Base-by-base conservation (phyloP, 2,888 invertebrate genomes). In the Phytoseiulus persimilis region DNA sequence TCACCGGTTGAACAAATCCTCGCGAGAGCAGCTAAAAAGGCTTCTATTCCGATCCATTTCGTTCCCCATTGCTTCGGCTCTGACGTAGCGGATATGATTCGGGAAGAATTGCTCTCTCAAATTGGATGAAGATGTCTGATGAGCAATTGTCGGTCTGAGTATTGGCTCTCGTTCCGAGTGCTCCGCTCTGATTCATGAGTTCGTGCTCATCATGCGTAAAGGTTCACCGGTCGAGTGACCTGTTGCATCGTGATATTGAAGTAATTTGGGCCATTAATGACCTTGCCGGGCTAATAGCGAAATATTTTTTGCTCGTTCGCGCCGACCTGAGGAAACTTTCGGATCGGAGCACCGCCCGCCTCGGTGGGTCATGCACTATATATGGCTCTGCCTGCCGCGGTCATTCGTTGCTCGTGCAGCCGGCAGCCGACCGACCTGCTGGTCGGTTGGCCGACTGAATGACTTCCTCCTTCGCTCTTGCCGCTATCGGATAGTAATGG, bases 221-320 rank as follows among this genome's bases (percentile, higher is more conserved):
- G 65, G 65, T 65, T 18, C 65, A 6, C 11, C 65, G 9, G 28
- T 23, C 65, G 65, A 18, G 28, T 65, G 65, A 65, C 65, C 65
- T 65, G 65, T 65, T 65, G 65, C 65, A 65, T 65, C 65, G 65
- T 65, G 65, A 65, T 65, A 65, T 65, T 65, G 65, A 28, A 65
- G 65, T 65, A 65, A 65, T 65, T 65, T 65, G 65, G 65, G 65
- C 65, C 65, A 65, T 65, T 65, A 65, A 65, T 65, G 65, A 65
- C 65, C 65, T 65, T 65, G 65, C 23, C 65, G 18, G 65, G 65
- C 65, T 65, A 65, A 65, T 65, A 65, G 65, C 65, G 65, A 65
- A 28, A 65, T 65, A 65, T 65, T 65, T 65, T 65, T 65, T 65
- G 65, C 65, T 65, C 65, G 65, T 65, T 65, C 65, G 65, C 65